phyloP scores from a whole-genome alignment of 2,888 invertebrate genomes.

The Eupsilia transversa region DNA sequence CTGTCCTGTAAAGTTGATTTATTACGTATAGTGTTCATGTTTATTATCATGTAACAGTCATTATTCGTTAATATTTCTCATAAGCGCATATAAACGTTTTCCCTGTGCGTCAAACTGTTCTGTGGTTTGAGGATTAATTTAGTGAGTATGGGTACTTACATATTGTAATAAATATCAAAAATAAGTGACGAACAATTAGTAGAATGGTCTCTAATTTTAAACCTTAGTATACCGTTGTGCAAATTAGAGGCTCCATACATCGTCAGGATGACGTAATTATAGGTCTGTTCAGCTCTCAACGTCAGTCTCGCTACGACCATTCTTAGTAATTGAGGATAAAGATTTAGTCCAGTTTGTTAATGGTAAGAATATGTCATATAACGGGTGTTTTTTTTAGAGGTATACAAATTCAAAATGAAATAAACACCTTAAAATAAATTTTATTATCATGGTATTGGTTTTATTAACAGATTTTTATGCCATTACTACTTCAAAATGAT shows the following conservation, averaged over 20 bases:
- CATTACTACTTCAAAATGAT: too few relatives aligned
- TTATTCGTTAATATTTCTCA: neutral
- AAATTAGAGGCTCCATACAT: neutral
- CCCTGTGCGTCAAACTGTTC: constrained; percentile 31
- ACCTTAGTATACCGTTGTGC: neutral
- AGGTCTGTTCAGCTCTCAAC: too few relatives aligned
- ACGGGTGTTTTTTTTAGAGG: too few relatives aligned
- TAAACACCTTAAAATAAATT: too few relatives aligned
- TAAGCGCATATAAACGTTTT: constrained; percentile 25
- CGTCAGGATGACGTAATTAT: neutral
- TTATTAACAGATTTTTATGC: too few relatives aligned
- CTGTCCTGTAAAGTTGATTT: constrained; percentile 19
- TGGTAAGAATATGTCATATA: neutral
- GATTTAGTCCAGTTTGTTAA: neutral
- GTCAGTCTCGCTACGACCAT: neutral
- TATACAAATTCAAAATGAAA: too few relatives aligned
- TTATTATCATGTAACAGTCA: neutral
- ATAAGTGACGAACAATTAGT: neutral
- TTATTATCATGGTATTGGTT: too few relatives aligned
- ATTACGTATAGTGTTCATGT: neutral
- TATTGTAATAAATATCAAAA: neutral
- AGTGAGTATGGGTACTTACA: too few relatives aligned
- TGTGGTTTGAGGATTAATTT: neutral
- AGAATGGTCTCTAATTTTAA: constrained; percentile 4
- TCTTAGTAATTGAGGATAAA: neutral